Evolutionary conservation across 2,888 invertebrate species (phyloP).

Genomic region (Lepidonotus clava): DNA sequence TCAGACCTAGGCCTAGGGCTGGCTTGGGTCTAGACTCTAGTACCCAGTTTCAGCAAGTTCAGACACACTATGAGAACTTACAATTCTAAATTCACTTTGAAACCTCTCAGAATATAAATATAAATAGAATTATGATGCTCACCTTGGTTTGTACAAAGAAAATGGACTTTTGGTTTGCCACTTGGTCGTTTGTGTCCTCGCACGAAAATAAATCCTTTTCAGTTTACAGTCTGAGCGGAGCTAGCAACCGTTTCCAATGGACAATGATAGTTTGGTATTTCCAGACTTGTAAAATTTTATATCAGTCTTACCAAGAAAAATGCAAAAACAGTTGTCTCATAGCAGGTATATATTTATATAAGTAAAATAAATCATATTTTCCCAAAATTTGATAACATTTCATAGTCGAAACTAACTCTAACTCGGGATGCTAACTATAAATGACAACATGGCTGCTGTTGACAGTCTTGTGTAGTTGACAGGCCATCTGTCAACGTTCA

Average conservation of each 20-base stretch:
- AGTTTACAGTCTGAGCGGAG: constrained; percentile 5
- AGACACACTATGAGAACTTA: too few species aligned
- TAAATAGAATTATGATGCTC: too few species aligned
- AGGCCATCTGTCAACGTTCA: background rate
- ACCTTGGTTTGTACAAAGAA: too few species aligned
- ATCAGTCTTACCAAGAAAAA: background rate
- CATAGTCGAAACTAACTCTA: background rate
- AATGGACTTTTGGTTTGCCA: too few species aligned
- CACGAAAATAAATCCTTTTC: background rate
- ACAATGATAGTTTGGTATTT: background rate
- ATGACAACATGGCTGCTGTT: constrained; percentile 30
- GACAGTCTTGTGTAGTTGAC: background rate
- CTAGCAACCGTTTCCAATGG: constrained; percentile 41
- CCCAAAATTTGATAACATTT: background rate
- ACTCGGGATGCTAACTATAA: background rate
- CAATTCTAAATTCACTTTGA: too few species aligned
- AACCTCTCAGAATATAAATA: too few species aligned
- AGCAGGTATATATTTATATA: background rate
- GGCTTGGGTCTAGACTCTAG: too few species aligned
- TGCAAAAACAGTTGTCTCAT: background rate
- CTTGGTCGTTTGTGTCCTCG: too few species aligned
- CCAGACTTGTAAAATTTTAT: background rate
- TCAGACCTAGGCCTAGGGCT: too few species aligned
- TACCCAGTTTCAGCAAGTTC: too few species aligned
- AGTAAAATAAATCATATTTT: background rate